phyloP scores from a whole-genome alignment of 2,797 vertebrate genomes.

The Salmo trutta region DNA sequence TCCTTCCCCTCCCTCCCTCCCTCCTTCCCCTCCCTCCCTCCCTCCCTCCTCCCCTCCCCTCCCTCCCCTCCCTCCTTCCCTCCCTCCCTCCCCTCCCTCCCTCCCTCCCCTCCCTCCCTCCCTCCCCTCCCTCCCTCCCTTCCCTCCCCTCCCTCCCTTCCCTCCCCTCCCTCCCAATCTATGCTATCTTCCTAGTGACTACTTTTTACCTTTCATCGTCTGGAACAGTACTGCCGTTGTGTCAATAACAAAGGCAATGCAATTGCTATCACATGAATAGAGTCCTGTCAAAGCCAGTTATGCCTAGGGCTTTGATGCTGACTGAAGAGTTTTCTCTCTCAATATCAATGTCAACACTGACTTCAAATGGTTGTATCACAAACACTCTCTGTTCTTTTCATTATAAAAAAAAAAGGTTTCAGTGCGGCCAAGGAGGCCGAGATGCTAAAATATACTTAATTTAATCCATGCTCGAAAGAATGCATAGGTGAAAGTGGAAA shows the following conservation, averaged over 20 bases:
- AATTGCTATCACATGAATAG: not conserved
- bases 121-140: too few relatives aligned
- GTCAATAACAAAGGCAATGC: not conserved
- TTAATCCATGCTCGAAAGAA: too few relatives aligned
- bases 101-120: too few relatives aligned
- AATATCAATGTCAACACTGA: not conserved
- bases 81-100: constrained; percentile 7
- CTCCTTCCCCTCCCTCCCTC: constrained; percentile 5
- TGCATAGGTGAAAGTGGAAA: too few relatives aligned
- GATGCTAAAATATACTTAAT: too few relatives aligned
- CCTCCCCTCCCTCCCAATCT: not conserved
- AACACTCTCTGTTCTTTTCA: not conserved
- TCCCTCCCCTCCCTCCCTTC: too few relatives aligned
- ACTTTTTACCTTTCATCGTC: not conserved
- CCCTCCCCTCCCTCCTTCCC: not conserved
- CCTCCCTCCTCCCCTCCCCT: too few relatives aligned
- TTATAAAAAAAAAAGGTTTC: not conserved
- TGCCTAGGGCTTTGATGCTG: not conserved
- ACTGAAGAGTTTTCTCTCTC: not conserved
- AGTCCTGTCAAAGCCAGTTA: not conserved
- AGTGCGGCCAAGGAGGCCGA: too few relatives aligned
- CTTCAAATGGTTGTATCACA: not conserved
- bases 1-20: too few relatives aligned
- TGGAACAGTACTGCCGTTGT: not conserved
- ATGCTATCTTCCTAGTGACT: not conserved